Evolutionary conservation across 2,113 vertebrate genomes (phyloP), one percentile per base, ranked within the genome.

Genomic region (Muntiacus reevesi): DNA sequence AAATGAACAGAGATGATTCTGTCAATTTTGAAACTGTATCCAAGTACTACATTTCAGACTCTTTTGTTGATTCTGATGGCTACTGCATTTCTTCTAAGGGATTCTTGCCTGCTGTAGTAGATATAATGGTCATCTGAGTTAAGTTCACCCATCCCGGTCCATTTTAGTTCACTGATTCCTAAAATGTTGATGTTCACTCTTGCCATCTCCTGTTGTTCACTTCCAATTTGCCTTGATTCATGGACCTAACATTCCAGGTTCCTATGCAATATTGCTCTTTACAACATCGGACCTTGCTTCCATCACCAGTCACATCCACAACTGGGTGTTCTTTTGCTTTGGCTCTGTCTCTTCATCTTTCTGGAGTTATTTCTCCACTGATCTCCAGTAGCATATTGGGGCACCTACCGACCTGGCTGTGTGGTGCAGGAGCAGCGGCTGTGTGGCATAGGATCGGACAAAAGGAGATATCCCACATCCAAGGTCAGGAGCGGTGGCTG

Each of bases 401-500:
- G 33, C 33, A n/a, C 7, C 33, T 67, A 67, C 33, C 4, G 7
- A 67, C 33, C 33, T 67, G 33, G 62, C 62, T 67, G 33, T 2
- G 0, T n/a, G 33, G 62, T n/a, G 16, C 16, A 10, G 16, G 62
- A 19, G 62, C 3, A 2, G 16, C 4, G 33, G 16, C 16, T 67
- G 15, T 67, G 16, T 2, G 3, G 33, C 8, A 4, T 33, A 67
- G 33, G 62, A n/a, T 16, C 33, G 2, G 3, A n/a, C 0, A 0
- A 67, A 4, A 67, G 16, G 62, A n/a, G 62, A 67, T n/a, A 67
- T 19, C 33, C 33, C 62, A 67, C 16, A 4, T n/a, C 33, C 33
- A n/a, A 19, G 4, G 62, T n/a, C 3, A 67, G 33, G 8, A 19
- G 30, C 1, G 0, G 62, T 1, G 0, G 15, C 30, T 0, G 4